A percentile compares a stretch with the other conserved stretches of the same genome.
Conservation (phyloP, 35 echinoderm and acorn worm species). For the Patiria miniata region DNA sequence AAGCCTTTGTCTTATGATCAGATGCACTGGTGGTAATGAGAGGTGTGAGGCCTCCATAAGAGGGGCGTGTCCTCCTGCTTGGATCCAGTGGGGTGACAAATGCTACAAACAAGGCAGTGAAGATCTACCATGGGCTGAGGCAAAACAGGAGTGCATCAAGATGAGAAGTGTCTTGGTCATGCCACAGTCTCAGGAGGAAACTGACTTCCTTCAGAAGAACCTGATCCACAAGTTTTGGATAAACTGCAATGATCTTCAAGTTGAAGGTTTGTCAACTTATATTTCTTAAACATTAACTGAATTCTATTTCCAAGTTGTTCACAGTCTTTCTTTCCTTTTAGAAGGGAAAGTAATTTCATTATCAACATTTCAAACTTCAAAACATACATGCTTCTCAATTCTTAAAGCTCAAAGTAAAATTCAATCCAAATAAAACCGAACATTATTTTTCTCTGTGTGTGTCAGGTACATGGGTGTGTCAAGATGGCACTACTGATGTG, state of each 20-base stretch:
- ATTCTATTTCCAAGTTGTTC: neutral
- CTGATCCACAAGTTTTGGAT: neutral
- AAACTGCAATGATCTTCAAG: neutral
- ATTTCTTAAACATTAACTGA: neutral
- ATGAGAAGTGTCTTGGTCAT: constrained; percentile 7
- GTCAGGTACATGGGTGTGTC: neutral
- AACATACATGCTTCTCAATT: too few species aligned
- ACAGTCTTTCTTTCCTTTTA: too few species aligned
- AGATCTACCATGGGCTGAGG: neutral
- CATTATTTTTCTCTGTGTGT: neutral
- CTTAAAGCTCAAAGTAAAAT: too few species aligned
- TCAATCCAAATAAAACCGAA: neutral
- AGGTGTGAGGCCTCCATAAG: neutral
- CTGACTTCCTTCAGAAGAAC: neutral
- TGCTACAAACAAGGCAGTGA: neutral
- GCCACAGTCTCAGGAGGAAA: neutral
- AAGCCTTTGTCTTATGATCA: neutral
- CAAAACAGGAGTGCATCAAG: constrained; percentile 18
- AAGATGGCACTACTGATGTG: neutral
- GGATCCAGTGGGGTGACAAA: neutral
- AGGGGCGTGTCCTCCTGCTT: neutral
- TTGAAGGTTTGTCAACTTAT: neutral
- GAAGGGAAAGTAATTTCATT: too few species aligned
- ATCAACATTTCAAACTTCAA: too few species aligned
- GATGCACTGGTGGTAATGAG: constrained; percentile 14